Conservation (phyloP, 2,797 vertebrate genomes). For the Dipus sagitta region DNA sequence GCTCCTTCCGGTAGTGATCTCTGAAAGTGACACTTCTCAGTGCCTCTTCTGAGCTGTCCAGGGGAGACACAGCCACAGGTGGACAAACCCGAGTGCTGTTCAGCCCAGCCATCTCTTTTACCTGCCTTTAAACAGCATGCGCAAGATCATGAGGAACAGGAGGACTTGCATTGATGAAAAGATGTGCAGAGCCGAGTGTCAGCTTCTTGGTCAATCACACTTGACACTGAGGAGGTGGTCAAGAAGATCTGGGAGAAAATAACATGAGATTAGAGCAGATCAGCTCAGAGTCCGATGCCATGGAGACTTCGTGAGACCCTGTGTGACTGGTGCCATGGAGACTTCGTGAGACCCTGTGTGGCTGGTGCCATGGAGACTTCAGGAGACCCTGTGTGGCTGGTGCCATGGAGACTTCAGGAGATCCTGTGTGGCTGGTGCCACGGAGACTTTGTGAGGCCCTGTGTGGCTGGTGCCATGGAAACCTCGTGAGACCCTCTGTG, state of each 20-base stretch:
- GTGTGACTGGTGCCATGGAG: accelerated
- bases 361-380: accelerated
- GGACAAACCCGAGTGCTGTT: not conserved
- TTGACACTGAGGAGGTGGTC: not conserved
- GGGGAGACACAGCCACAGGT: accelerated
- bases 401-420: accelerated
- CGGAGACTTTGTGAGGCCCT: not conserved
- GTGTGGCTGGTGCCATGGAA: accelerated
- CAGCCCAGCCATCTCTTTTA: not conserved
- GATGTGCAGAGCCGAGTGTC: not conserved
- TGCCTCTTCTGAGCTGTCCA: not conserved
- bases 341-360: accelerated
- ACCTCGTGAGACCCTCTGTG: accelerated
- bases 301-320: not conserved
- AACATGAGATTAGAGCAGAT: no score
- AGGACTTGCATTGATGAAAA: not conserved
- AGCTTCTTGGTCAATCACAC: not conserved
- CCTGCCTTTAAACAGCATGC: not conserved
- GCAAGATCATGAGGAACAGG: not conserved
- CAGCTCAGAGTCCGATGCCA: not conserved
- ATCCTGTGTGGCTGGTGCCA: accelerated
- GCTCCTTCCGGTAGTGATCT: accelerated
- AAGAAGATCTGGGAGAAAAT: not conserved
- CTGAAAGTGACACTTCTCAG: not conserved
- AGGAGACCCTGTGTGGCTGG: accelerated